Percentiles rank a stretch among this genome's conserved stretches.
These are phyloP conservation scores for Drosophila falleni DNA, from an alignment of 2,888 invertebrate genomes.

Conservation along the genomic window DNA sequence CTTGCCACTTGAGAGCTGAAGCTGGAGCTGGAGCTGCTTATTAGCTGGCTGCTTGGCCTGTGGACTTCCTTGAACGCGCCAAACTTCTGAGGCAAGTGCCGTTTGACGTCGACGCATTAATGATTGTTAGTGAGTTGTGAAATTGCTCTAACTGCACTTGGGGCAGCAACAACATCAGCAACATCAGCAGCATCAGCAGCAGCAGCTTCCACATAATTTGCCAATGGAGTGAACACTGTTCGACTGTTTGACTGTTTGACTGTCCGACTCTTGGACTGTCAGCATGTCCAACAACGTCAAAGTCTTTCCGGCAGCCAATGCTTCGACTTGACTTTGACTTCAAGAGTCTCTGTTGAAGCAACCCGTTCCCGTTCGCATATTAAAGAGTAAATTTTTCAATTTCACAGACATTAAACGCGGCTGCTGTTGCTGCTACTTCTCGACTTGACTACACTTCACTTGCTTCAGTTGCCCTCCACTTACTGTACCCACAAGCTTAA, in stretches of 20 bases:
- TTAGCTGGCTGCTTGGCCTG: slow-evolving; percentile 61
- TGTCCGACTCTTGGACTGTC: slow-evolving; percentile 42
- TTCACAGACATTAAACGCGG: slow-evolving; percentile 82
- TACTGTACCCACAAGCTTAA: background rate
- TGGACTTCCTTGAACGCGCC: slow-evolving; percentile 74
- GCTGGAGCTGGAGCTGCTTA: slow-evolving; percentile 63
- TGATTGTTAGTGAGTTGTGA: slow-evolving; percentile 82
- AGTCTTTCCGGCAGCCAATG: slow-evolving; percentile 74
- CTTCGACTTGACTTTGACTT: slow-evolving; percentile 15
- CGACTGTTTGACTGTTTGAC: slow-evolving; percentile 23
- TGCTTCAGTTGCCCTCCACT: slow-evolving; percentile 19
- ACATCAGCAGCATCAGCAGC: slow-evolving; percentile 29
- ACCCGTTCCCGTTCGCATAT: slow-evolving; percentile 69
- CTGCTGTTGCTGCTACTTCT: slow-evolving; percentile 55
- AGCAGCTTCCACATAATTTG: slow-evolving; percentile 74
- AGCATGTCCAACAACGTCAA: slow-evolving; percentile 63
- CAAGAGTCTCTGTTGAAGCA: slow-evolving; percentile 2
- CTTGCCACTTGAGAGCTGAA: slow-evolving; percentile 2
- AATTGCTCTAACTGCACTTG: slow-evolving; percentile 81
- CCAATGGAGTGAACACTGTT: slow-evolving; percentile 54
- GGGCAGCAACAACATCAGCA: slow-evolving; percentile 52
- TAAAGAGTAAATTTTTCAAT: slow-evolving; percentile 81
- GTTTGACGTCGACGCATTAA: slow-evolving; percentile 76
- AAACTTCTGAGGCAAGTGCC: slow-evolving; percentile 69
- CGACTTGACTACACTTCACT: slow-evolving; percentile 54